Evolutionary conservation across 1,140 invertebrate species (phyloP).

Genomic region (Drosophila ambigua): DNA sequence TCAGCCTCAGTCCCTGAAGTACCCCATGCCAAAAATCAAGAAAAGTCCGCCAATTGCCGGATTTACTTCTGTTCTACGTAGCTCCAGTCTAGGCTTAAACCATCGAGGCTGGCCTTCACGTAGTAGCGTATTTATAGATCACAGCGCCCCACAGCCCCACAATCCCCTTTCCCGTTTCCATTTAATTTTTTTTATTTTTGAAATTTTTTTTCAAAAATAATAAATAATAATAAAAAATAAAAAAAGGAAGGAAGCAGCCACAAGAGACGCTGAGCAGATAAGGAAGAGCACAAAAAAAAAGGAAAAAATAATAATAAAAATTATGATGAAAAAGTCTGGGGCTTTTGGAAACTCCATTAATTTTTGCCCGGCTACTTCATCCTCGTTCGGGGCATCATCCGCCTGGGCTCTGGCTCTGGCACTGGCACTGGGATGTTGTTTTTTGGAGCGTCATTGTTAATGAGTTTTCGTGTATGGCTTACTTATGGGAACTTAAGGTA

Average conservation of each 20-base stretch:
- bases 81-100: too few relatives aligned
- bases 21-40: neutral
- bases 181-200: conserved; percentile 29
- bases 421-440: conserved; percentile 23
- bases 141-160: too few relatives aligned
- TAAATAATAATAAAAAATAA: conserved; percentile 65
- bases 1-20: neutral
- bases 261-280: conserved; percentile 18
- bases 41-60: neutral
- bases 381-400: conserved; percentile 15
- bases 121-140: conserved; percentile 16
- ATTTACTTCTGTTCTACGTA: too few relatives aligned
- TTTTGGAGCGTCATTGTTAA: conserved; percentile 77
- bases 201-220: conserved; percentile 74
- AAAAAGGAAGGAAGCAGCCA: conserved; percentile 21
- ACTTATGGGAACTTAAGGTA: conserved; percentile 58
- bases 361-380: conserved; percentile 59
- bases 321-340: conserved; percentile 75
- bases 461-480: conserved; percentile 83
- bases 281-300: conserved; percentile 26
- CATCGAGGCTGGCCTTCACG: too few relatives aligned
- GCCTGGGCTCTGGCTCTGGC: neutral
- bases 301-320: conserved; percentile 62
- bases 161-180: neutral
- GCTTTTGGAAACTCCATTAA: conserved; percentile 75